These are phyloP conservation scores for Melanotus villosus DNA, from an alignment of 2,888 invertebrate species.

Conservation along the genomic window DNA sequence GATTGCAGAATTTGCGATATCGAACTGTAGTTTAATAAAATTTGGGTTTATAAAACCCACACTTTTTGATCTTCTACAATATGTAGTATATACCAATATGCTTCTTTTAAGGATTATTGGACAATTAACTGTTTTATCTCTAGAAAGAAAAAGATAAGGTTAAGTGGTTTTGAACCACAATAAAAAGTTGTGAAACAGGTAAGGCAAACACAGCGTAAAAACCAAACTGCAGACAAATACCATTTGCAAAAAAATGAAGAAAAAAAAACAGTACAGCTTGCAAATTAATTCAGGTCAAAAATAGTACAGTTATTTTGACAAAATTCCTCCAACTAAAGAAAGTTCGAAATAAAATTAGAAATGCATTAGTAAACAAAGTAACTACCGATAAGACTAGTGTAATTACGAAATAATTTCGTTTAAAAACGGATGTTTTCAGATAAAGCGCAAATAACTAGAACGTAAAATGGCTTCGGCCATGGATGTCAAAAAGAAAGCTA, in stretches of 20 bases:
- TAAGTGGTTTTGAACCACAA: too few relatives aligned
- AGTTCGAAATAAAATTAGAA: neutral
- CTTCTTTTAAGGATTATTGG: constrained; percentile 9
- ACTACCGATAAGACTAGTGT: neutral
- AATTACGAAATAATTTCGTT: neutral
- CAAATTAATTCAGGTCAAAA: constrained; percentile 22
- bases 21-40: constrained; percentile 35
- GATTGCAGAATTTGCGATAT: constrained; percentile 41
- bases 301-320: constrained; percentile 20
- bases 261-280: neutral
- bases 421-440: constrained; percentile 40
- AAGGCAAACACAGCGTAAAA: neutral
- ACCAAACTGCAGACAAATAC: too few relatives aligned
- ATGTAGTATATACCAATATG: constrained; percentile 59
- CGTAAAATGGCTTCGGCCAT: constrained; percentile 50
- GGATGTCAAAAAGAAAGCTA: constrained; percentile 47
- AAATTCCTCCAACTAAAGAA: neutral
- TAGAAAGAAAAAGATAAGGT: neutral
- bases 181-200: too few relatives aligned
- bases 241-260: neutral
- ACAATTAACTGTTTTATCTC: neutral
- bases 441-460: constrained; percentile 25
- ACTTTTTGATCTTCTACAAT: constrained; percentile 62
- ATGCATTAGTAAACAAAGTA: neutral
- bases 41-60: constrained; percentile 68